These are phyloP conservation scores for Macrotus californicus DNA, from an alignment of 2,113 vertebrate genomes.

Conservation along the genomic window DNA sequence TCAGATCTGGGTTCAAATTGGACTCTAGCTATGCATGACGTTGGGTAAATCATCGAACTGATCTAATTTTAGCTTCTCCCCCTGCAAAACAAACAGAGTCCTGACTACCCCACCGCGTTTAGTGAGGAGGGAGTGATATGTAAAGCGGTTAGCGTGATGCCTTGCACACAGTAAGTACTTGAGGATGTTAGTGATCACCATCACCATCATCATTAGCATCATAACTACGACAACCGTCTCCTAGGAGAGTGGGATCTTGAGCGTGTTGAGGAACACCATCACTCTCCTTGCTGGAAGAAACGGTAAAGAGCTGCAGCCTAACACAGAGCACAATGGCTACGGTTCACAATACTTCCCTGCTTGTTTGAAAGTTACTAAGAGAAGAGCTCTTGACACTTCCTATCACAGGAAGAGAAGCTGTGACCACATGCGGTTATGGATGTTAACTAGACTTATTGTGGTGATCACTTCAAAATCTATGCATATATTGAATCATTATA, in stretches of 20 bases:
- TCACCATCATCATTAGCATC: background rate
- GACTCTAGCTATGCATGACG: background rate
- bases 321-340: background rate
- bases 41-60: background rate
- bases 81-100: background rate
- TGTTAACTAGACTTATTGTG: background rate
- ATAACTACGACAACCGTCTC: background rate
- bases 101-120: background rate
- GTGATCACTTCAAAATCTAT: background rate
- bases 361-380: background rate
- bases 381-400: background rate
- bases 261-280: background rate
- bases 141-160: background rate
- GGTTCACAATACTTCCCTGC: too few species aligned
- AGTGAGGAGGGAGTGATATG: background rate
- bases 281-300: background rate
- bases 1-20: background rate
- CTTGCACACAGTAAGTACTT: background rate
- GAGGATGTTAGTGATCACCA: background rate
- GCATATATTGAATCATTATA: background rate
- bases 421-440: background rate
- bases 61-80: background rate
- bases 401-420: background rate
- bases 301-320: background rate
- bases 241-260: background rate